phyloP scores from a whole-genome alignment of 1,140 invertebrate genomes.

The Penaeus indicus region DNA sequence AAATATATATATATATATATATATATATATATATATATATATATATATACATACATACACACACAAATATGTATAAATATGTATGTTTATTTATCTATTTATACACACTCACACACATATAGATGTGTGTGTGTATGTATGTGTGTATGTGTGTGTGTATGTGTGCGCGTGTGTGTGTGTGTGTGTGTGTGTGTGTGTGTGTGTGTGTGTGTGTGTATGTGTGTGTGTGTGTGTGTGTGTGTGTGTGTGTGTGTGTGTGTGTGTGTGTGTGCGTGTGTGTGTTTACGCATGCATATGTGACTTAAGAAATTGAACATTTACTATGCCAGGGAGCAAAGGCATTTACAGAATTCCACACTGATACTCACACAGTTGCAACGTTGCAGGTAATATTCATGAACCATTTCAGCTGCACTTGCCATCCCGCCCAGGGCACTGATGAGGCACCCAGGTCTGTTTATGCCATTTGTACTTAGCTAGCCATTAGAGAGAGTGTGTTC shows the following conservation, averaged over 20 bases:
- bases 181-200: neutral
- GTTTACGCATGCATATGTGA: neutral
- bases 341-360: too few relatives aligned
- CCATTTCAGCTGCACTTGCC: too few relatives aligned
- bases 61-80: neutral
- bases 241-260: neutral
- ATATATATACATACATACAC: neutral
- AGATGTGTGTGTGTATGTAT: conserved; percentile 17
- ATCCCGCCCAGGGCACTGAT: too few relatives aligned
- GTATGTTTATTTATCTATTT: neutral
- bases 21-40: conserved; percentile 6
- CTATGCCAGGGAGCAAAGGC: too few relatives aligned
- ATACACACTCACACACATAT: neutral
- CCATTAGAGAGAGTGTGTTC: too few relatives aligned
- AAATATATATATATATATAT: neutral
- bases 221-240: too few relatives aligned
- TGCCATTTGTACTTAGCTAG: too few relatives aligned
- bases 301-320: neutral
- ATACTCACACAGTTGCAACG: too few relatives aligned
- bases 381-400: too few relatives aligned
- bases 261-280: neutral
- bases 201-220: neutral
- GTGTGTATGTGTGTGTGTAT: conserved; percentile 26
- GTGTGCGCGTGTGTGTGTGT: neutral
- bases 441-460: too few relatives aligned